These are phyloP conservation scores for Chionodraco myersi DNA, from an alignment of 2,113 vertebrate species.

Conservation along the genomic window DNA sequence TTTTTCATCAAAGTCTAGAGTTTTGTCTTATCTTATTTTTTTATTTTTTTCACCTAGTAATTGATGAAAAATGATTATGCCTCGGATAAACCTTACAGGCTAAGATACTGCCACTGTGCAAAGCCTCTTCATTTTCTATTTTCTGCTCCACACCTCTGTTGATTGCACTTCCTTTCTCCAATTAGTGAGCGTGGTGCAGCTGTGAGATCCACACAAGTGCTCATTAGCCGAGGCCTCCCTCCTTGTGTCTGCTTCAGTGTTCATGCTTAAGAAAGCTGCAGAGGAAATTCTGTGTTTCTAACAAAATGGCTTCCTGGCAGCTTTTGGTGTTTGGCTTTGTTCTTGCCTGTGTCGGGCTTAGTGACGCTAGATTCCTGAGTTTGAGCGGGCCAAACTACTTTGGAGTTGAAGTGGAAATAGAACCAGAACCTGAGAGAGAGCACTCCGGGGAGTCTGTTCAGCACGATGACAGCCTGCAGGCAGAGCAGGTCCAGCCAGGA, in stretches of 20 bases:
- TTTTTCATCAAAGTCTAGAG: background rate
- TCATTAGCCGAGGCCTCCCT: conserved; percentile 32
- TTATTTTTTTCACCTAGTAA: too few relatives aligned
- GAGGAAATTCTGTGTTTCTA: background rate
- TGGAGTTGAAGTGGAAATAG: background rate
- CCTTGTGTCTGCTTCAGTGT: background rate
- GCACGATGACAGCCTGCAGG: background rate
- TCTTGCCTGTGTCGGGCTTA: conserved; percentile 11
- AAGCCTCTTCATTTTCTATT: background rate
- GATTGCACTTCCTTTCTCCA: background rate
- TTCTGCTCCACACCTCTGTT: background rate
- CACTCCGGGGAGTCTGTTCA: conserved; percentile 5
- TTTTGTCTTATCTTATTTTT: background rate
- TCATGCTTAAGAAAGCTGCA: conserved; percentile 15
- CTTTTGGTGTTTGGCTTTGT: conserved; percentile 22
- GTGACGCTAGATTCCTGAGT: background rate
- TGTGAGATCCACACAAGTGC: conserved; percentile 39
- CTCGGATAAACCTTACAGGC: too few relatives aligned
- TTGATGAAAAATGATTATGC: too few relatives aligned
- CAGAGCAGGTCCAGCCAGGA: background rate
- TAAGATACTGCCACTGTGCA: too few relatives aligned
- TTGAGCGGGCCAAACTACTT: background rate
- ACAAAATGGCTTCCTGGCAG: conserved; percentile 32
- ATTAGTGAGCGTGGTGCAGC: conserved; percentile 32
- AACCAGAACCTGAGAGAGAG: conserved; percentile 13